Conservation (phyloP, 2,113 vertebrate genomes). For the Tringa solitaria region DNA sequence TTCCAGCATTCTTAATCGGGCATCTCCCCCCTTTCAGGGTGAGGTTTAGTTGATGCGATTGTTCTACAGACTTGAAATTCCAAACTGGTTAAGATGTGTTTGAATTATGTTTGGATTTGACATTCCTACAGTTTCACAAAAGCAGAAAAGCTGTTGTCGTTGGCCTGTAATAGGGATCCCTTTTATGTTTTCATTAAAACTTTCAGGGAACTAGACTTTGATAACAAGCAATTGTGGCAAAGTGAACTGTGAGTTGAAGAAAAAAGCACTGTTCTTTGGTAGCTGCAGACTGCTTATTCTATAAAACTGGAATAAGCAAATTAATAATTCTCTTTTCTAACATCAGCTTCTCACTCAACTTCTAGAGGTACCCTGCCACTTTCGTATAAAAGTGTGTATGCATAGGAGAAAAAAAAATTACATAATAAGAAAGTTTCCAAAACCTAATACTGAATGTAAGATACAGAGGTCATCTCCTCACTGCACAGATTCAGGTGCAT, state of each 20-base stretch:
- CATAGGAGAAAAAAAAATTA: background rate
- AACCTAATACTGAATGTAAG: background rate
- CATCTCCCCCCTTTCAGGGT: background rate
- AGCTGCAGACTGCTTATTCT: background rate
- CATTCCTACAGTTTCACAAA: slow-evolving; percentile 7
- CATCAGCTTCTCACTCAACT: background rate
- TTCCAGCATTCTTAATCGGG: background rate
- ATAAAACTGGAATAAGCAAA: background rate
- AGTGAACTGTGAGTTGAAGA: background rate
- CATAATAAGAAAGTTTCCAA: background rate
- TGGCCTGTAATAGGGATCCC: background rate
- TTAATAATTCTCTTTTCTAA: background rate
- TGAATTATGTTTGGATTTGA: slow-evolving; percentile 12
- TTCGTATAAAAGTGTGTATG: background rate
- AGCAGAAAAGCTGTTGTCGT: slow-evolving; percentile 9
- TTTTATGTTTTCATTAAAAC: background rate
- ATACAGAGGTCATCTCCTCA: background rate
- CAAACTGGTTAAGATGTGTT: background rate
- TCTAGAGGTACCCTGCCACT: background rate
- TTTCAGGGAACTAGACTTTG: background rate
- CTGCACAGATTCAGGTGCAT: background rate
- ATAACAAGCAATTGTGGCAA: background rate
- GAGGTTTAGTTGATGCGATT: background rate
- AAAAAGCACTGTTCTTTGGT: background rate
- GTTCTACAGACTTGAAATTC: background rate